Base-by-base conservation (phyloP, 2,113 vertebrate genomes). In the Noturus placidus region DNA sequence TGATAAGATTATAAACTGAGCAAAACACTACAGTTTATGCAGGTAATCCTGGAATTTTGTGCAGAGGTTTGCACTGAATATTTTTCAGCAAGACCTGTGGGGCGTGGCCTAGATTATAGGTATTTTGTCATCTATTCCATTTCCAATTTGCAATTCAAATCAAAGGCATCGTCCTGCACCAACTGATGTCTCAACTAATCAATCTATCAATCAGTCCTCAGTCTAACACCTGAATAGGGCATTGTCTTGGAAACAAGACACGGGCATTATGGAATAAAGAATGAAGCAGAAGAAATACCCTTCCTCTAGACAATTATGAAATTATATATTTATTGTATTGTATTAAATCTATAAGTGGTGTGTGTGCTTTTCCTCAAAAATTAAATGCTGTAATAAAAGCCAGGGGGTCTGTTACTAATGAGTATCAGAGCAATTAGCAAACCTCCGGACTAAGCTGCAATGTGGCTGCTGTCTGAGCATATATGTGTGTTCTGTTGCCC, bases 161-260 rank as follows among this genome's bases (percentile, higher is more conserved):
- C 8, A 85, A 63, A 77, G 65, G 9, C 38, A 61, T 56, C 30
- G n/a, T 72, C 63, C 72, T 88, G n/a, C 33, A 57, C 76, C 63
- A 85, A 83, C 59, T 46, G 25, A 56, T 54, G 17, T 54, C n/a
- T 72, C 17, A 84, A 70, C 46, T 65, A 82, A 82, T 86, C 84
- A 83, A 67, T 83, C 46, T 59, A 89, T 82, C 70, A 77, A 35
- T 50, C 77, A 59, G n/a, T 50, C 20, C 25, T 61, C 50, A 52
- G 19, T 46, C n/a, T 42, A 42, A 20, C n/a, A 38, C n/a, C 22
- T 83, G 33, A 56, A 81, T 20, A 63, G 17, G 30, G 20, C 56
- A 27, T 65, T 52, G 50, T 67, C 38, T 15, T 25, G 20, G 27
- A 61, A 46, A 46, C 33, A 5, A 46, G 20, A 46, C 13, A 15